Evolutionary conservation across 1,140 invertebrate genomes (phyloP).

Genomic region (Manduca sexta): DNA sequence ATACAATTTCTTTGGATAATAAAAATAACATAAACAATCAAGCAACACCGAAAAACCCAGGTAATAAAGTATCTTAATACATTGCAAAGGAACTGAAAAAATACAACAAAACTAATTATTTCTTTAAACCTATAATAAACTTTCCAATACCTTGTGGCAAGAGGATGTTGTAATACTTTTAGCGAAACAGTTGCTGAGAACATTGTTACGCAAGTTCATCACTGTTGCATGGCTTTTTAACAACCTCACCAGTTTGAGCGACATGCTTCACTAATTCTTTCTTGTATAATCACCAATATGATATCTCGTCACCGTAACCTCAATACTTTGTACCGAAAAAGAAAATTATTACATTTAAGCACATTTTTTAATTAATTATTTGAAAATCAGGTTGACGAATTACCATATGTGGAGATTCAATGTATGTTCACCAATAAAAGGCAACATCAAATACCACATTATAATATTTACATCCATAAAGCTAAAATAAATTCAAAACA

Average conservation of each 20-base stretch:
- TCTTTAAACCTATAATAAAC: constrained; percentile 9
- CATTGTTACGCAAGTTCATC: constrained; percentile 36
- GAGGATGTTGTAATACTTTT: constrained; percentile 59
- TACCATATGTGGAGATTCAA: constrained; percentile 60
- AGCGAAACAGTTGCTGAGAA: constrained; percentile 34
- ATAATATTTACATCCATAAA: background rate
- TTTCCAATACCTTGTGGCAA: constrained; percentile 53
- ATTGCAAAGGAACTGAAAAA: too few species aligned
- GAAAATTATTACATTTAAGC: constrained; percentile 19
- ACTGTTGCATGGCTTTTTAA: constrained; percentile 32
- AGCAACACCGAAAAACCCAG: too few species aligned
- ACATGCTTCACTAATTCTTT: constrained; percentile 43
- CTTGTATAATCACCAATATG: constrained; percentile 33
- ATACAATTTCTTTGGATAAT: too few species aligned
- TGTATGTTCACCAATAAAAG: background rate
- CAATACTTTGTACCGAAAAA: constrained; percentile 44
- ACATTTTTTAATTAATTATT: constrained; percentile 2
- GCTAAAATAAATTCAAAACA: background rate
- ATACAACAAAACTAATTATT: too few species aligned
- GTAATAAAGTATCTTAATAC: too few species aligned
- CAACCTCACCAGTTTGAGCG: constrained; percentile 39
- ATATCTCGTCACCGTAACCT: constrained; percentile 57
- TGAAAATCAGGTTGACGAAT: constrained; percentile 37
- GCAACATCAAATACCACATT: background rate
- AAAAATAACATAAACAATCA: too few species aligned